phyloP scores from a whole-genome alignment of 2,888 invertebrate genomes.

The Melieria omissa region DNA sequence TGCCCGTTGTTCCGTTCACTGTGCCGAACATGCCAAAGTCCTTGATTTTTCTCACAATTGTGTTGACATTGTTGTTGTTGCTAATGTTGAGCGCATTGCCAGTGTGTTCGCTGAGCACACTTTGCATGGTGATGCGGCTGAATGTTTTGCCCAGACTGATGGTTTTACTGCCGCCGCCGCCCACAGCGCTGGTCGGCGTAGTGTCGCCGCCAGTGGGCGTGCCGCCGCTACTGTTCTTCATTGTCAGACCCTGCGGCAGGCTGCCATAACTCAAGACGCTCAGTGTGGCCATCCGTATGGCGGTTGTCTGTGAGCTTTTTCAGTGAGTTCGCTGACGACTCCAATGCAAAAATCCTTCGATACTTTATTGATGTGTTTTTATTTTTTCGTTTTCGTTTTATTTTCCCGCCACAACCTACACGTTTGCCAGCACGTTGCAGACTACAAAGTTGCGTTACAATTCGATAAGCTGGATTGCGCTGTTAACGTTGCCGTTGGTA shows the following conservation, averaged over 20 bases:
- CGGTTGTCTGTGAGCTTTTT: not conserved
- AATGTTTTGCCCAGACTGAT: conserved; percentile 55
- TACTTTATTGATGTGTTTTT: not conserved
- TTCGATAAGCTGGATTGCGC: not conserved
- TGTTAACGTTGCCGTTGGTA: conserved; percentile 21
- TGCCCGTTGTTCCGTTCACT: conserved; percentile 50
- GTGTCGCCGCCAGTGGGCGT: conserved; percentile 24
- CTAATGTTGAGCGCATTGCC: conserved; percentile 52
- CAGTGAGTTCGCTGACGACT: not conserved
- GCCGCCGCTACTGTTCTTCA: conserved; percentile 42
- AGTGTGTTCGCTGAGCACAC: conserved; percentile 58
- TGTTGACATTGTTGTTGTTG: conserved; percentile 57
- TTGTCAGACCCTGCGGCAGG: conserved; percentile 51
- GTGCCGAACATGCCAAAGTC: conserved; percentile 65
- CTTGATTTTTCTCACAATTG: conserved; percentile 64
- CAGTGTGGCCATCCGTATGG: conserved; percentile 58
- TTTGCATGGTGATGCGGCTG: conserved; percentile 60
- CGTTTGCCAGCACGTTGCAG: conserved; percentile 32
- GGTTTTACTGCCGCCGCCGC: conserved; percentile 27
- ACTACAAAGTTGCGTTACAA: conserved; percentile 17
- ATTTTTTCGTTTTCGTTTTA: not conserved
- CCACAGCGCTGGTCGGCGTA: not conserved
- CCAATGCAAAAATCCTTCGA: not conserved
- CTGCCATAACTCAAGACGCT: conserved; percentile 58
- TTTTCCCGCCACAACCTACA: conserved; percentile 37